Percentiles rank a stretch among this genome's conserved stretches.
Evolutionary conservation across 2,888 invertebrate species (phyloP).

Genomic region (Athalia circularis): DNA sequence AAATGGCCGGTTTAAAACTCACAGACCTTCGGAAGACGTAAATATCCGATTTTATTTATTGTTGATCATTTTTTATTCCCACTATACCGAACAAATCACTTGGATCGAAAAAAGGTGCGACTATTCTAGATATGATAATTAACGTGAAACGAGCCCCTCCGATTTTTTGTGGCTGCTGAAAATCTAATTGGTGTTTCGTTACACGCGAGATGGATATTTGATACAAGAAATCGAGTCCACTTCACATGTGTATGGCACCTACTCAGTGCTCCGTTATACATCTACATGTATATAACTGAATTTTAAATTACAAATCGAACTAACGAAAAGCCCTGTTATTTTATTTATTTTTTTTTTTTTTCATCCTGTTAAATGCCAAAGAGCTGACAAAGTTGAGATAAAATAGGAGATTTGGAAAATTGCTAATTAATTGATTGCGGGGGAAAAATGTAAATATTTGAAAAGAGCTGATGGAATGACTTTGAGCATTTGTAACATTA

Average conservation of each 20-base stretch:
- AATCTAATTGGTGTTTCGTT: slow-evolving; percentile 28
- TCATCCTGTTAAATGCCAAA: too few species aligned
- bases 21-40: slow-evolving; percentile 74
- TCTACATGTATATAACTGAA: neutral
- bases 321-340: too few species aligned
- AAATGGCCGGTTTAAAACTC: slow-evolving; percentile 71
- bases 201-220: neutral
- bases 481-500: too few species aligned
- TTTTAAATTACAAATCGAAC: neutral
- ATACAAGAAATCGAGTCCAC: neutral
- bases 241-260: slow-evolving; percentile 1
- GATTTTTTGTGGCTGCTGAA: slow-evolving; percentile 33
- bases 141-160: neutral
- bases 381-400: too few species aligned
- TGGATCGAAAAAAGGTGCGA: neutral
- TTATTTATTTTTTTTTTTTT: too few species aligned
- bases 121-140: neutral
- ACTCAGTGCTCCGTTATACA: neutral
- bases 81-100: neutral
- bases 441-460: too few species aligned
- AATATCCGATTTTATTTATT: slow-evolving; percentile 55
- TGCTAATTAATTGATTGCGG: too few species aligned
- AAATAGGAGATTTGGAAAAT: too few species aligned
- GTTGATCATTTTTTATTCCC: neutral
- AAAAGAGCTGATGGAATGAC: too few species aligned